Conservation (phyloP, 53 echinoderm and acorn worm genomes). For the Temnopleurus reevesii region DNA sequence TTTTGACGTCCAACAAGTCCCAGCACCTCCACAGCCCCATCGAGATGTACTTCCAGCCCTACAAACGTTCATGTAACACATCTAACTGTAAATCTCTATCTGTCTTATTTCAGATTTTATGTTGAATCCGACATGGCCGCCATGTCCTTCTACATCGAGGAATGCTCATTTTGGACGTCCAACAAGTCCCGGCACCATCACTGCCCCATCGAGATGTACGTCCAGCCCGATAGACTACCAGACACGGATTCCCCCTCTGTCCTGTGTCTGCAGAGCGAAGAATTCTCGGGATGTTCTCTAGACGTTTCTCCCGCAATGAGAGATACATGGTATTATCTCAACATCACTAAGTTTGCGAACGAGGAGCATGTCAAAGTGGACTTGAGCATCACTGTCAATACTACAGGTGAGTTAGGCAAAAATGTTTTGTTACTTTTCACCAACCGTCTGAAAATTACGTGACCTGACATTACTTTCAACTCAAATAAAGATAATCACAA, state of each 20-base stretch:
- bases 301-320: conserved; percentile 1
- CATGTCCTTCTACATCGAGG: conserved; percentile 40
- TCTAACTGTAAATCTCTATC: too few relatives aligned
- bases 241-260: neutral
- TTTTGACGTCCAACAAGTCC: conserved; percentile 10
- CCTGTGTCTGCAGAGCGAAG: neutral
- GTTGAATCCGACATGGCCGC: conserved; percentile 45
- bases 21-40: conserved; percentile 62
- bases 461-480: too few relatives aligned
- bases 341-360: conserved; percentile 36
- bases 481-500: too few relatives aligned
- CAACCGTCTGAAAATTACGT: too few relatives aligned
- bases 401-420: conserved; percentile 16
- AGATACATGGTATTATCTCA: conserved; percentile 81
- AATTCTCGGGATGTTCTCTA: neutral
- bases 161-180: neutral
- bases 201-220: conserved; percentile 66
- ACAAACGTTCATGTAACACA: too few relatives aligned
- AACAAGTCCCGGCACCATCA: conserved; percentile 18
- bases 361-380: conserved; percentile 24
- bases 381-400: conserved; percentile 50
- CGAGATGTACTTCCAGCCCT: conserved; percentile 35
- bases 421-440: neutral
- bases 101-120: conserved; percentile 31
- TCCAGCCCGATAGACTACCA: conserved; percentile 55